These are phyloP conservation scores for Strigops habroptila DNA, from an alignment of 2,113 vertebrate genomes.

Conservation along the genomic window DNA sequence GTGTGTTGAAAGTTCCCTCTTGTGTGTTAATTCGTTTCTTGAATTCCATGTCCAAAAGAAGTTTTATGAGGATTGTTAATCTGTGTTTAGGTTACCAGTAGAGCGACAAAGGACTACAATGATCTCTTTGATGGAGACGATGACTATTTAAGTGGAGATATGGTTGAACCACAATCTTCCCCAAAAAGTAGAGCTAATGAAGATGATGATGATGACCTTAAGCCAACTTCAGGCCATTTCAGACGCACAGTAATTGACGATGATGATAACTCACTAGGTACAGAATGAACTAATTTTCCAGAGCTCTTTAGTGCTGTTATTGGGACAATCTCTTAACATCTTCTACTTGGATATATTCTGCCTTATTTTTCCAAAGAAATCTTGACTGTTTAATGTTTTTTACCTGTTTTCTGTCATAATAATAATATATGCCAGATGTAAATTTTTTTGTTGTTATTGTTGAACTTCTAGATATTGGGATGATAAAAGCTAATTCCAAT, in stretches of 20 bases:
- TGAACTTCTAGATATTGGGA: slow-evolving; percentile 74
- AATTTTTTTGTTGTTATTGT: neutral
- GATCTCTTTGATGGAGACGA: slow-evolving; percentile 90
- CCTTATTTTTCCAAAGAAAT: neutral
- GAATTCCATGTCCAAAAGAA: neutral
- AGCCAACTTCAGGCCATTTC: slow-evolving; percentile 68
- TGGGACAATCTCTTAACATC: neutral
- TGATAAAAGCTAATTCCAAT: slow-evolving; percentile 71
- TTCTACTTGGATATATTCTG: neutral
- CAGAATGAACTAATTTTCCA: neutral
- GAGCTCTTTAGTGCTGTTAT: neutral
- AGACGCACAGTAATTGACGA: slow-evolving; percentile 81
- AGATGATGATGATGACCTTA: slow-evolving; percentile 72
- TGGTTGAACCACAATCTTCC: slow-evolving; percentile 72
- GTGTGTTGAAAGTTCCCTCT: neutral
- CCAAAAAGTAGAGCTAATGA: slow-evolving; percentile 54
- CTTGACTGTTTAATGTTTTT: neutral
- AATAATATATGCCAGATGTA: neutral
- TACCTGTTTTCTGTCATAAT: neutral
- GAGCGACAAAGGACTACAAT: slow-evolving; percentile 74
- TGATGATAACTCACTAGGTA: slow-evolving; percentile 90
- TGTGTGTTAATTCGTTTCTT: neutral
- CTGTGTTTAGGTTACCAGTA: slow-evolving; percentile 54
- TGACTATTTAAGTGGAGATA: slow-evolving; percentile 77
- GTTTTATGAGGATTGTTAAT: neutral